A percentile compares a stretch with the other conserved stretches of the same genome.
These are phyloP conservation scores for Candidula unifasciata DNA, from an alignment of 2,888 invertebrate genomes.

Conservation along the genomic window DNA sequence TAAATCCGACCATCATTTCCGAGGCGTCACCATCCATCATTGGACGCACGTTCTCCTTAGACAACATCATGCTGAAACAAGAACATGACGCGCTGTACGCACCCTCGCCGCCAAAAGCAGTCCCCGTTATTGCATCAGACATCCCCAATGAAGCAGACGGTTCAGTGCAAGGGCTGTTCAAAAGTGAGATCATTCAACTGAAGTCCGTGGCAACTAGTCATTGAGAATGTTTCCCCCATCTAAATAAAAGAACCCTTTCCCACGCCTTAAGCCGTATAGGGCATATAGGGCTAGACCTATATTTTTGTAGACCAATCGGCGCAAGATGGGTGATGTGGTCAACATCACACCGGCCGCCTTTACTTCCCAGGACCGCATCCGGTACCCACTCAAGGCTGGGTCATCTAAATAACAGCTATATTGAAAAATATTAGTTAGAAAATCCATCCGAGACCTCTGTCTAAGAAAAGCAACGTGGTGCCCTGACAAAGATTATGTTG, in stretches of 20 bases:
- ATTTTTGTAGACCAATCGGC: too few relatives aligned
- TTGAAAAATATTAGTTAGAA: not conserved
- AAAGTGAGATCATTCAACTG: constrained; percentile 56
- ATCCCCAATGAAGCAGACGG: constrained; percentile 48
- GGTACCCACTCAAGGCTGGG: too few relatives aligned
- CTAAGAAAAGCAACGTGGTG: not conserved
- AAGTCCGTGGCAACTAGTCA: constrained; percentile 56
- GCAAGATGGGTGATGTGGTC: too few relatives aligned
- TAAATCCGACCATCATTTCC: constrained; percentile 36
- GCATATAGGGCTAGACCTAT: too few relatives aligned
- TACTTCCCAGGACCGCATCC: too few relatives aligned
- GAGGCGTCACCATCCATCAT: constrained; percentile 43
- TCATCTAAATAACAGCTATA: not conserved
- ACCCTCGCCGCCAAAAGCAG: constrained; percentile 60
- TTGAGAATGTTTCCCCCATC: not conserved
- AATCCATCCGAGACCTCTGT: not conserved
- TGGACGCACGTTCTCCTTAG: constrained; percentile 52
- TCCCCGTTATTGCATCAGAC: constrained; percentile 55
- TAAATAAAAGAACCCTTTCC: too few relatives aligned
- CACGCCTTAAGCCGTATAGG: too few relatives aligned
- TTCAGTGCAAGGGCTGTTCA: constrained; percentile 45
- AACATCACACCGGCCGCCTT: too few relatives aligned
- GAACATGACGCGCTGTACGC: constrained; percentile 56
- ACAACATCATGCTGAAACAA: constrained; percentile 55
- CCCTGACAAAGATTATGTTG: not conserved